phyloP scores from a whole-genome alignment of 2,888 invertebrate genomes.

The Parasteatoda lunata region DNA sequence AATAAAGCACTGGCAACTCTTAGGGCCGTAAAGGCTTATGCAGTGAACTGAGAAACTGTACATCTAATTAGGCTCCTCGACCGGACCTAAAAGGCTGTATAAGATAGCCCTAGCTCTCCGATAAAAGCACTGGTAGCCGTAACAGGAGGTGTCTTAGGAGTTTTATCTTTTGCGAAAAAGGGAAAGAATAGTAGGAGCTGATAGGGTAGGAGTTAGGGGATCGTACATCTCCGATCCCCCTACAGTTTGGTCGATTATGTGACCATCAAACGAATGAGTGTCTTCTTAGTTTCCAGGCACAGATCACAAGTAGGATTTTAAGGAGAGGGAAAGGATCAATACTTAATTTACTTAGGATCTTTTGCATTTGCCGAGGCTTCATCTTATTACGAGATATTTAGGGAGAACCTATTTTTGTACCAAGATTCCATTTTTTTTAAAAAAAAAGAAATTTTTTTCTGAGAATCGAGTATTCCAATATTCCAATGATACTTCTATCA shows the following conservation, averaged over 20 bases:
- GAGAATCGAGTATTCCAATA: slow-evolving; percentile 34
- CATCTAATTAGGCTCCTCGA: slow-evolving; percentile 55
- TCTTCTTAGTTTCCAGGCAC: slow-evolving; percentile 20
- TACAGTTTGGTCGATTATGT: slow-evolving; percentile 45
- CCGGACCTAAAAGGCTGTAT: slow-evolving; percentile 36
- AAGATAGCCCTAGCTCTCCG: slow-evolving; percentile 37
- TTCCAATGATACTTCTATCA: slow-evolving; percentile 52
- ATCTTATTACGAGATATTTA: slow-evolving; percentile 53
- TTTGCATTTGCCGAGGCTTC: slow-evolving; percentile 49
- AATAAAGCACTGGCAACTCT: slow-evolving; percentile 22
- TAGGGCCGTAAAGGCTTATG: slow-evolving; percentile 25
- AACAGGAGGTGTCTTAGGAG: slow-evolving; percentile 43
- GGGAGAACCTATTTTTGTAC: background rate
- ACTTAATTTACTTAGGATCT: slow-evolving; percentile 64
- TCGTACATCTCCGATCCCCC: background rate
- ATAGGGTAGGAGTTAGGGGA: slow-evolving; percentile 11
- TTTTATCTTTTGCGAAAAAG: slow-evolving; percentile 47
- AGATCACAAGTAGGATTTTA: slow-evolving; percentile 41
- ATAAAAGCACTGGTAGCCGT: slow-evolving; percentile 41
- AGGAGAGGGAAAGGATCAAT: slow-evolving; percentile 50
- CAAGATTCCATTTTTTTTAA: no score
- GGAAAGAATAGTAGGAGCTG: slow-evolving; percentile 6
- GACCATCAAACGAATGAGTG: slow-evolving; percentile 54
- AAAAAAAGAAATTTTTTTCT: no score
- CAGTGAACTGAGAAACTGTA: slow-evolving; percentile 27